These are phyloP conservation scores for Silurus asotus DNA, from an alignment of 2,113 vertebrate species.

Conservation along the genomic window DNA sequence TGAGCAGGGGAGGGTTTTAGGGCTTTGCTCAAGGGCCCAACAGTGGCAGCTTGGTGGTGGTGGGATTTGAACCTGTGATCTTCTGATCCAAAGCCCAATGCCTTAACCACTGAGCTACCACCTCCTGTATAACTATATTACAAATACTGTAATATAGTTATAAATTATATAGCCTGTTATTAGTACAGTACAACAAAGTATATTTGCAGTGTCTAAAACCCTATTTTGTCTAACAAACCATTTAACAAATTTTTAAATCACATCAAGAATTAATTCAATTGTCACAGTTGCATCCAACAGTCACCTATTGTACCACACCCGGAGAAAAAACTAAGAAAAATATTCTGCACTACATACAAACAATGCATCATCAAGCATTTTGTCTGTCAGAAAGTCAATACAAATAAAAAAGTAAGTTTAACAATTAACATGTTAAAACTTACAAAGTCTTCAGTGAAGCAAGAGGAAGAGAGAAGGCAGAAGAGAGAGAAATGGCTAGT, in stretches of 20 bases:
- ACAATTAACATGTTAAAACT: neutral
- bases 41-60: no score
- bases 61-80: no score
- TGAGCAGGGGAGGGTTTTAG: no score
- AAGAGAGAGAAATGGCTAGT: neutral
- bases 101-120: no score
- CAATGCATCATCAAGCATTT: neutral
- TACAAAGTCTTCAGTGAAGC: neutral
- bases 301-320: slow-evolving; percentile 17
- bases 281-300: slow-evolving; percentile 33
- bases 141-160: no score
- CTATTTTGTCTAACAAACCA: neutral
- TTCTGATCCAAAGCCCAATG: no score
- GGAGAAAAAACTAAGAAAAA: slow-evolving; percentile 3
- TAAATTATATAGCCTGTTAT: no score
- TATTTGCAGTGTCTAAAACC: no score
- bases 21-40: no score
- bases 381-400: neutral
- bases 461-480: neutral
- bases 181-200: no score
- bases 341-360: neutral
- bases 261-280: neutral
- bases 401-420: neutral
- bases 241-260: neutral
- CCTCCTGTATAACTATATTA: no score